Base-by-base conservation (phyloP, 37 sponge, comb jelly and placozoan genomes). In the Eunapius fragilis region DNA sequence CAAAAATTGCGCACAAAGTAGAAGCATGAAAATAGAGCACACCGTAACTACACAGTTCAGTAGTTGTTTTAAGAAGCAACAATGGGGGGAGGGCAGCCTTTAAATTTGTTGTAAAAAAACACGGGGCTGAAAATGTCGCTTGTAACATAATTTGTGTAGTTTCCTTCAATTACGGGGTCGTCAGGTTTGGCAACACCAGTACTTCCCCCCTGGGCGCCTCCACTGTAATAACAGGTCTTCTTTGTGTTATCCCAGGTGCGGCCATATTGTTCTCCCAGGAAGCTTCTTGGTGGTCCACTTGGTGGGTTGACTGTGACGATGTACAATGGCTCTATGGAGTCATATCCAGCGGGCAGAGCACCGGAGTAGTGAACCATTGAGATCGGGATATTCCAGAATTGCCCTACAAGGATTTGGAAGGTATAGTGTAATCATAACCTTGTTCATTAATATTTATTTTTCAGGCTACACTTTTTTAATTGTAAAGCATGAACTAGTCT, bases 131-230 rank as follows among this genome's bases (percentile, higher is more conserved):
- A 89, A 36, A 88, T 74, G 17, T 41, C 33, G 28, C 26, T 34
- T 3, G 72, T 78, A 6, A 72, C 37, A 79, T 93, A 93, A 12
- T 93, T 69, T 49, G 27, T 71, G 67, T 93, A 93, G 49, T 24
- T 24, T 26, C 90, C 90, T 68, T 93, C 84, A 68, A 93, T 93
- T 0, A 93, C 84, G 14, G 93, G 83, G 77, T 86, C 89, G 58
- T 36, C 30, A 0, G 35, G 76, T 28, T 67, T 80, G 0, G 83
- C 30, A 11, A 31, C 35, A 25, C 76, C 81, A 33, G 37, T 41
- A 13, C 48, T 30, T 11, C 94, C 94, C 34, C 88, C 94, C 69
- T 94, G 91, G 26, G 83, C 83, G 28, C 88, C 82, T 9, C 94
- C 94, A 50, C 38, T 83, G 70, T 94, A 94, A 32, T 85, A 72